Percentiles rank a stretch among this genome's conserved stretches.
These are phyloP conservation scores for Mantis religiosa DNA, from an alignment of 2,888 invertebrate species.

Conservation along the genomic window DNA sequence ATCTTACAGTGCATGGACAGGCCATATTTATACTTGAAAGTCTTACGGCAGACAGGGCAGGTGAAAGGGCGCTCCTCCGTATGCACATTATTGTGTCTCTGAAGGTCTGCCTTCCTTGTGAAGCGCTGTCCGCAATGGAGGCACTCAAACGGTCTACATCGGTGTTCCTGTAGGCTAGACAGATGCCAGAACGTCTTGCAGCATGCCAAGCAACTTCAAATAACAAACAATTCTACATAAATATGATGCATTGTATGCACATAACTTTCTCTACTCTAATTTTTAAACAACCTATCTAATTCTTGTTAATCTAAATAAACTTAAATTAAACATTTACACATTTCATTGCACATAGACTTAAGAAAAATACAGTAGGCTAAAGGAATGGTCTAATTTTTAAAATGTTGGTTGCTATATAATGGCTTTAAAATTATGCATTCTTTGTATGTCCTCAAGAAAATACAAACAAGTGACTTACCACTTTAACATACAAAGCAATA, in stretches of 20 bases:
- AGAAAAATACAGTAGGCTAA: too few species aligned
- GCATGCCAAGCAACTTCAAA: background rate
- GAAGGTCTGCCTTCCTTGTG: background rate
- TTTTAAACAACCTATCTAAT: too few species aligned
- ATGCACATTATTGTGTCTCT: conserved; percentile 1
- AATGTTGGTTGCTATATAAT: too few species aligned
- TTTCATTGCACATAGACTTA: too few species aligned
- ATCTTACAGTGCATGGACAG: background rate
- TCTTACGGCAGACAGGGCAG: background rate
- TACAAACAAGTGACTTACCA: too few species aligned
- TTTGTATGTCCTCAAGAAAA: too few species aligned
- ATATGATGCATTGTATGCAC: background rate
- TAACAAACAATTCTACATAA: background rate
- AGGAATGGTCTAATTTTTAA: too few species aligned
- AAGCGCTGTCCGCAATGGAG: background rate
- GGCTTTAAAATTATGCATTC: too few species aligned
- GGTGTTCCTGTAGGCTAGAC: background rate
- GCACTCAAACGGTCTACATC: background rate
- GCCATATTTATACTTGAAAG: conserved; percentile 8
- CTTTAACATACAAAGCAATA: too few species aligned
- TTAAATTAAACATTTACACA: too few species aligned
- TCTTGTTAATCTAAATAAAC: too few species aligned
- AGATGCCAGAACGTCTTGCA: background rate
- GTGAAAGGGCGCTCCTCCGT: background rate
- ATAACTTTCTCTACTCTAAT: background rate